phyloP scores from a whole-genome alignment of 2,888 invertebrate species.

The Oligia strigilis region DNA sequence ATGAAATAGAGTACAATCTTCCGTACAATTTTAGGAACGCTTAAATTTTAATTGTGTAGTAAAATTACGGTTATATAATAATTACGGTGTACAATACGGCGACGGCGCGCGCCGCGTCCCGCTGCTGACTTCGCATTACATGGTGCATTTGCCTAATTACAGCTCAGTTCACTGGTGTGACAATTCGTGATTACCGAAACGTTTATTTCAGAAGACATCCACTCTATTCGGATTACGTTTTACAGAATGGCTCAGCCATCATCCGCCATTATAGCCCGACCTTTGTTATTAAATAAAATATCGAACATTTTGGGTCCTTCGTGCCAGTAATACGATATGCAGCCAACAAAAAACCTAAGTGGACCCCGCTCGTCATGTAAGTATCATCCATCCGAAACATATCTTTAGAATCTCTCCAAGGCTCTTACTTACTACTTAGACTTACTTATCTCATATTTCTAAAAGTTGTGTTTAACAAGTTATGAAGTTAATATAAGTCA shows the following conservation, averaged over 20 bases:
- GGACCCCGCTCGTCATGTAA: conserved; percentile 73
- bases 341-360: conserved; percentile 73
- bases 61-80: conserved; percentile 89
- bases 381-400: conserved; percentile 73
- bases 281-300: conserved; percentile 78
- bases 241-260: conserved; percentile 73
- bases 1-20: conserved; percentile 84
- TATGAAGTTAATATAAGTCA: conserved; percentile 87
- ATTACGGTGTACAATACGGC: conserved; percentile 87
- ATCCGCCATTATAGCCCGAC: conserved; percentile 70
- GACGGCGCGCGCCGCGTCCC: conserved; percentile 70
- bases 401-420: conserved; percentile 81
- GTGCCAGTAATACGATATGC: conserved; percentile 73
- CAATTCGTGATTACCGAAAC: conserved; percentile 86
- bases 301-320: conserved; percentile 66
- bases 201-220: conserved; percentile 81
- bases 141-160: conserved; percentile 89
- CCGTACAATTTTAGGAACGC: conserved; percentile 86
- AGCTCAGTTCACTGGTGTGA: conserved; percentile 85
- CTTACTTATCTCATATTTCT: conserved; percentile 84
- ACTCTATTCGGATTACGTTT: conserved; percentile 77
- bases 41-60: conserved; percentile 90
- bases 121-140: conserved; percentile 81
- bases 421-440: conserved; percentile 75
- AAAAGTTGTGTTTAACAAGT: conserved; percentile 87